Conservation (phyloP, 2,113 vertebrate species). For the Copsychus sechellarum region DNA sequence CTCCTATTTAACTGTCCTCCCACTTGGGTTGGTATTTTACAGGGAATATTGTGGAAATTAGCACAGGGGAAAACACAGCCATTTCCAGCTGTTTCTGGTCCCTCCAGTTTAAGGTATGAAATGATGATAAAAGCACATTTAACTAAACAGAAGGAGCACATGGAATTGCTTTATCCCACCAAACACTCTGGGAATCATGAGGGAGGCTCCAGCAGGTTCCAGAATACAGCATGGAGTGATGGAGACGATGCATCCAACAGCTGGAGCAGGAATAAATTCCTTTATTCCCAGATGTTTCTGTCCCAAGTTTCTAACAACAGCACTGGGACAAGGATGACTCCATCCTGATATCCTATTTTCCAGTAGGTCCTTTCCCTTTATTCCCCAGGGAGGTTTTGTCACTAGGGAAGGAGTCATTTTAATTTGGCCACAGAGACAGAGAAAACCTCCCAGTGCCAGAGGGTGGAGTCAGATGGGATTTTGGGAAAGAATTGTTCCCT, state of each 20-base stretch:
- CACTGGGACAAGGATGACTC: not conserved
- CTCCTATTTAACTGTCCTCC: not conserved
- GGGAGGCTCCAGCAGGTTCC: not conserved
- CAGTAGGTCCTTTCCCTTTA: not conserved
- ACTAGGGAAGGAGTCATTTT: not conserved
- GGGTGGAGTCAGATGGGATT: accelerated
- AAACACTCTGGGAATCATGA: not conserved
- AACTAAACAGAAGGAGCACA: not conserved
- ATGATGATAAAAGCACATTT: not conserved
- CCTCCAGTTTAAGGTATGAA: accelerated
- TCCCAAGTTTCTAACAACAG: not conserved
- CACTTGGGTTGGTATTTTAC: not conserved
- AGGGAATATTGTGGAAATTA: not conserved
- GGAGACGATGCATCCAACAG: not conserved
- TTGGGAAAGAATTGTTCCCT: not conserved
- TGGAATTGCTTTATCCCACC: not conserved
- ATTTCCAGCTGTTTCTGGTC: not conserved
- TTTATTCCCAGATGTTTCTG: not conserved
- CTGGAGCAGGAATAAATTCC: not conserved
- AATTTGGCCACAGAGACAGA: not conserved
- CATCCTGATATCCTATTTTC: not conserved
- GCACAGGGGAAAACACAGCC: accelerated
- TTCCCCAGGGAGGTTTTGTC: not conserved
- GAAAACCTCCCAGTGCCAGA: not conserved
- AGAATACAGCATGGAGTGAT: accelerated